Evolutionary conservation across 2,888 invertebrate genomes (phyloP).

Genomic region (Halictus ligatus): DNA sequence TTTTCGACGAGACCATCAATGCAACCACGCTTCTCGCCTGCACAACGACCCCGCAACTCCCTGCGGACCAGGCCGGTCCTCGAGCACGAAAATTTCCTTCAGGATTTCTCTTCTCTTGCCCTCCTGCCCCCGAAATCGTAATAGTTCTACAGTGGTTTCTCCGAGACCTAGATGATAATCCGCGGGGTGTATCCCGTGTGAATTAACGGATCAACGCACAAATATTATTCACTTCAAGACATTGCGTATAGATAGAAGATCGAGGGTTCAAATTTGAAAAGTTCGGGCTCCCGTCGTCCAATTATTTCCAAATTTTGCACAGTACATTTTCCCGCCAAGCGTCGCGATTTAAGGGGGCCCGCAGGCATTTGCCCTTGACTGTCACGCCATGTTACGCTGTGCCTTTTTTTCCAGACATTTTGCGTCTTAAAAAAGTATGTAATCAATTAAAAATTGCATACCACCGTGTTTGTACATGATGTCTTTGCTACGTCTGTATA

Average conservation of each 20-base stretch:
- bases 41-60: neutral
- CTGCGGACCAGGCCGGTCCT: neutral
- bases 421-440: too few relatives aligned
- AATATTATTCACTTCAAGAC: too few relatives aligned
- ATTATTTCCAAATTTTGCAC: neutral
- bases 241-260: neutral
- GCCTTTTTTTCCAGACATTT: too few relatives aligned
- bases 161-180: too few relatives aligned
- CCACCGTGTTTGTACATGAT: too few relatives aligned
- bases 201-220: too few relatives aligned
- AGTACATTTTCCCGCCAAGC: neutral
- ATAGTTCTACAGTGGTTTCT: neutral
- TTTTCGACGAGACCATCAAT: conserved; percentile 31
- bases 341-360: too few relatives aligned
- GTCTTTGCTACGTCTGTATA: too few relatives aligned
- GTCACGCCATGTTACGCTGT: too few relatives aligned
- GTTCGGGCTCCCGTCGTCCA: neutral
- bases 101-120: neutral
- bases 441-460: too few relatives aligned
- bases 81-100: neutral
- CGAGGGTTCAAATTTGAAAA: neutral
- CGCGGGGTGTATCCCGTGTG: too few relatives aligned
- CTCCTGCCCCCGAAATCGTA: neutral
- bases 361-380: too few relatives aligned
- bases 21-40: neutral